Evolutionary conservation across 64 coral and sea anemone species (phyloP).

Genomic region (Actinia equina): DNA sequence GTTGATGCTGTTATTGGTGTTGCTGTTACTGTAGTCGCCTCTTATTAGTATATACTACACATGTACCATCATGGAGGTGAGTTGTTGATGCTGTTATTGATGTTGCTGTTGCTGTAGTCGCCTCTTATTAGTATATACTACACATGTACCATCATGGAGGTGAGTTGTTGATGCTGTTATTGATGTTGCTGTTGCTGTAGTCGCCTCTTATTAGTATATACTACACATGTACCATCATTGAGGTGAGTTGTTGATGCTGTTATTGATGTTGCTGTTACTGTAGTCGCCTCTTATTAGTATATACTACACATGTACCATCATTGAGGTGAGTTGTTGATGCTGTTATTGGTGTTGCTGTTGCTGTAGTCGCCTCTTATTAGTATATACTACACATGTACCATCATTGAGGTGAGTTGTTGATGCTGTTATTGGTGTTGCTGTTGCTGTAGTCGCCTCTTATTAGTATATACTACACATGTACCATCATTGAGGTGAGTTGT

Average conservation of each 20-base stretch:
- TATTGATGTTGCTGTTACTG: neutral
- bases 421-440: no score
- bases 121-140: constrained; percentile 75
- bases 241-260: constrained; percentile 44
- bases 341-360: neutral
- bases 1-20: no score
- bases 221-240: constrained; percentile 68
- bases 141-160: constrained; percentile 74
- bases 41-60: constrained; percentile 77
- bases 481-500: constrained; percentile 68
- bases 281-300: constrained; percentile 63
- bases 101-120: neutral
- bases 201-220: no score
- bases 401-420: constrained; percentile 51
- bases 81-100: neutral
- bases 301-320: constrained; percentile 70
- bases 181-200: no score
- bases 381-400: constrained; percentile 69
- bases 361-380: constrained; percentile 34
- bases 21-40: constrained; percentile 17
- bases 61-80: constrained; percentile 69
- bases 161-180: neutral
- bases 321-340: constrained; percentile 53
- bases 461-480: constrained; percentile 69
- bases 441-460: constrained; percentile 46